These are phyloP conservation scores for Hippocampus barbouri DNA, from an alignment of 2,113 vertebrate genomes.

Conservation along the genomic window DNA sequence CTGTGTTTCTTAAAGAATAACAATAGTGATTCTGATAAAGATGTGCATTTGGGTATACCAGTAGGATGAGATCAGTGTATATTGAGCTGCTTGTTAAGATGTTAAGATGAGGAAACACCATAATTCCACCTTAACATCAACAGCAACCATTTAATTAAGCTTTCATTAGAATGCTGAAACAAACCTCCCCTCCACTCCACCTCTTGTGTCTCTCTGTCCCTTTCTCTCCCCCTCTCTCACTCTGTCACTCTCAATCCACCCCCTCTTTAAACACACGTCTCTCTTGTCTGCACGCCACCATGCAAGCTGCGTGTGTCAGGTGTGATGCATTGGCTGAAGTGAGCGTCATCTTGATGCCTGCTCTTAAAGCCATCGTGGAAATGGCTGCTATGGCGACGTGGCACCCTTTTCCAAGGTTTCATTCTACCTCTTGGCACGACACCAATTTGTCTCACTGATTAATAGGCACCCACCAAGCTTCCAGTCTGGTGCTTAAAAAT, in stretches of 20 bases:
- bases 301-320: too few species aligned
- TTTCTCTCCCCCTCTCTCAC: neutral
- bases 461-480: too few species aligned
- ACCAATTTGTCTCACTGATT: too few species aligned
- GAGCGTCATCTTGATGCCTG: too few species aligned
- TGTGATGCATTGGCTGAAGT: neutral
- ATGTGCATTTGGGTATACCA: neutral
- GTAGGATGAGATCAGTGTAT: neutral
- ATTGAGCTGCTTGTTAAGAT: neutral
- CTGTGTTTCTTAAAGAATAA: neutral
- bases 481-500: too few species aligned
- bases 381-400: slow-evolving; percentile 54
- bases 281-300: too few species aligned
- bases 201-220: neutral
- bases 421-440: too few species aligned
- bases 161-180: slow-evolving; percentile 31
- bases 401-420: neutral
- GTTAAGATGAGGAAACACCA: neutral
- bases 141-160: slow-evolving; percentile 22
- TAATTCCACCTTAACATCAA: slow-evolving; percentile 36
- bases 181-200: slow-evolving; percentile 31
- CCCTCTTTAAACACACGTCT: too few species aligned
- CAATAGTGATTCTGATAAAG: neutral
- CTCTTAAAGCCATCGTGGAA: slow-evolving; percentile 9
- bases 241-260: too few species aligned